phyloP scores from a whole-genome alignment of 1,140 invertebrate species.

The Aphidius gifuensis region DNA sequence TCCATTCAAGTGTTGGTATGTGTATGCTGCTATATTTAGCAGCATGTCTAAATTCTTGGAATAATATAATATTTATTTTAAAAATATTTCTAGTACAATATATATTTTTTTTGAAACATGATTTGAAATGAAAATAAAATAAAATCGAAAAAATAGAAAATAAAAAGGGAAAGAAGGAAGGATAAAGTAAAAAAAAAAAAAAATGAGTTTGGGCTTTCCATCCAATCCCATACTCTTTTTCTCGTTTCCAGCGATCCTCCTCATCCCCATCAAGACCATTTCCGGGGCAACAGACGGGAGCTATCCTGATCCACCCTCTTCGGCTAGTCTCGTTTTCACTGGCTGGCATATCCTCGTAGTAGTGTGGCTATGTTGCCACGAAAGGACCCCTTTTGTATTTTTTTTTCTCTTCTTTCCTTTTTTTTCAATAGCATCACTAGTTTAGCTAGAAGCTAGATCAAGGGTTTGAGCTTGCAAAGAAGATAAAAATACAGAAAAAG shows the following conservation, averaged over 20 bases:
- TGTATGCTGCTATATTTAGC: constrained; percentile 17
- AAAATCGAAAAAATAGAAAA: constrained; percentile 13
- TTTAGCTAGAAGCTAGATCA: constrained; percentile 15
- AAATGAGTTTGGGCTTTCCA: constrained; percentile 37
- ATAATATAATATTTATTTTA: constrained; percentile 1
- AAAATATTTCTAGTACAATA: no score
- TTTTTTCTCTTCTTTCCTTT: neutral
- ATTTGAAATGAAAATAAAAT: neutral
- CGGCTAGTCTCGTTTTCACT: constrained; percentile 15
- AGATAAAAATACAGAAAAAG: constrained; percentile 21
- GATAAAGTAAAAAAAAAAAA: constrained; percentile 5
- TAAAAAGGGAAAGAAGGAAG: constrained; percentile 9
- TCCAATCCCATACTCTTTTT: constrained; percentile 39
- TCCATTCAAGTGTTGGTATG: neutral
- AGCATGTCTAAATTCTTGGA: constrained; percentile 10
- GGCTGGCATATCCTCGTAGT: neutral
- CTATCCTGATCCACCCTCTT: constrained; percentile 38
- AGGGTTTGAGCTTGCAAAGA: constrained; percentile 6
- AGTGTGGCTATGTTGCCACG: no score
- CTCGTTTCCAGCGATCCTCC: constrained; percentile 30
- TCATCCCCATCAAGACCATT: constrained; percentile 9
- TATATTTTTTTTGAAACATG: no score
- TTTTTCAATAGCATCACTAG: constrained; percentile 15
- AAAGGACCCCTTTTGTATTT: no score
- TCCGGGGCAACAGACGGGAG: constrained; percentile 29